Evolutionary conservation across 2,888 invertebrate genomes (phyloP), one percentile per base, ranked within the genome.

Genomic region (Athripsodes cinereus): DNA sequence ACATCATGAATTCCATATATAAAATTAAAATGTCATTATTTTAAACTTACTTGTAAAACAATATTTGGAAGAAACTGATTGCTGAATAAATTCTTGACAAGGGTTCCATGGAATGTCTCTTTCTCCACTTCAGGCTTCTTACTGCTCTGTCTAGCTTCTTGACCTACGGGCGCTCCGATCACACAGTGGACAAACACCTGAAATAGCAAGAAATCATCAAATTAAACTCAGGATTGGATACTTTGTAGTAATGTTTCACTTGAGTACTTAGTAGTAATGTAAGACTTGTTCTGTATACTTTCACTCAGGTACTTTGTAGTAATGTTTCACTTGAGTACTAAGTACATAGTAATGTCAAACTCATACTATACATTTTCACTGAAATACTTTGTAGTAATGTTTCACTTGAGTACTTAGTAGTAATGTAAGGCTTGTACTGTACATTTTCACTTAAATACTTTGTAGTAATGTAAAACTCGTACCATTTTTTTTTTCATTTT

Each of bases 121-220:
- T 57, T 73, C 69, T 1, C 71, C 68, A 2, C 69, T 67, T 2
- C 72, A 67, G 34, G 69, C 67, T 16, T 69, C 65, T 46, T 70
- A 40, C 1, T 64, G 55, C 34, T 61, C 44, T 50, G 51, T 22
- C 58, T 57, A 18, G 59, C 55, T 11, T 57, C 61, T 46, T 64
- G 61, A 20, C 60, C 54, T 19, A 63, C 62, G 1, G 66, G 66
- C 8, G 60, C 57, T 6, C 76, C 78, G 65, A 78, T 71, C n/a
- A 72, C 69, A 60, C 77, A 76, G 53, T 70, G 70, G 1, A 68
- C 69, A 60, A 79, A 78, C 6, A 74, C 72, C 70, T 74, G 26
- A 20, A 64, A 59, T 18, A 19, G 2, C 19, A 47, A 47, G 2
- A 47, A 20, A 47, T 46, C n/a, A 46, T 46, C n/a, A n/a, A n/a